Conservation (phyloP, 2,113 vertebrate species). For the Cacatua alba region DNA sequence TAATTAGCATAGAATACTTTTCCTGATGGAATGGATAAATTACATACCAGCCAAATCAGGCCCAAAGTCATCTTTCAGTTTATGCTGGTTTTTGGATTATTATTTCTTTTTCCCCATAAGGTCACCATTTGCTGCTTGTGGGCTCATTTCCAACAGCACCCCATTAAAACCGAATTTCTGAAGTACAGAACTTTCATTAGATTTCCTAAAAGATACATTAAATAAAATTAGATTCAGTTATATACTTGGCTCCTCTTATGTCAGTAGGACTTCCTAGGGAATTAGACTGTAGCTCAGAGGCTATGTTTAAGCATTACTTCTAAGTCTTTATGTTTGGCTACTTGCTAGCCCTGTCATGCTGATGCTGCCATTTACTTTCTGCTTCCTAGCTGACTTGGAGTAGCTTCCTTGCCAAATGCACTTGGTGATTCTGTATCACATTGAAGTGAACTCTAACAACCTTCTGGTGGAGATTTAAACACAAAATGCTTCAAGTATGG, state of each 20-base stretch:
- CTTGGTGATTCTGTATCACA: neutral
- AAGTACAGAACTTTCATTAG: neutral
- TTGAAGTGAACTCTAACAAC: neutral
- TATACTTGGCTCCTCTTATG: neutral
- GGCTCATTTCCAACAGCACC: constrained; percentile 6
- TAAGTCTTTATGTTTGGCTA: neutral
- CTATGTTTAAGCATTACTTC: neutral
- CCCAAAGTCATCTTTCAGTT: neutral
- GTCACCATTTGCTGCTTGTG: neutral
- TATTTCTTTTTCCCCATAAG: neutral
- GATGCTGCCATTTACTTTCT: neutral
- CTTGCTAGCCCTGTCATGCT: neutral
- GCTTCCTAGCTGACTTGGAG: neutral
- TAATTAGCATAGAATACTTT: neutral
- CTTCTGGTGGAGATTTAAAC: neutral
- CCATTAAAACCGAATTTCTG: constrained; percentile 4
- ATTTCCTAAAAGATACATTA: constrained; percentile 17
- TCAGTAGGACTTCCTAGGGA: constrained; percentile 2
- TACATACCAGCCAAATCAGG: neutral
- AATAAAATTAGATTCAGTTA: constrained; percentile 13
- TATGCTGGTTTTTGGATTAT: neutral
- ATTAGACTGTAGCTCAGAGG: neutral
- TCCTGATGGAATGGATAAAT: neutral
- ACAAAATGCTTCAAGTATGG: neutral
- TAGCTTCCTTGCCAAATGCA: neutral